Percentiles rank a stretch among this genome's conserved stretches.
These are phyloP conservation scores for Calliopum simillimum DNA, from an alignment of 2,888 invertebrate genomes.

Conservation along the genomic window DNA sequence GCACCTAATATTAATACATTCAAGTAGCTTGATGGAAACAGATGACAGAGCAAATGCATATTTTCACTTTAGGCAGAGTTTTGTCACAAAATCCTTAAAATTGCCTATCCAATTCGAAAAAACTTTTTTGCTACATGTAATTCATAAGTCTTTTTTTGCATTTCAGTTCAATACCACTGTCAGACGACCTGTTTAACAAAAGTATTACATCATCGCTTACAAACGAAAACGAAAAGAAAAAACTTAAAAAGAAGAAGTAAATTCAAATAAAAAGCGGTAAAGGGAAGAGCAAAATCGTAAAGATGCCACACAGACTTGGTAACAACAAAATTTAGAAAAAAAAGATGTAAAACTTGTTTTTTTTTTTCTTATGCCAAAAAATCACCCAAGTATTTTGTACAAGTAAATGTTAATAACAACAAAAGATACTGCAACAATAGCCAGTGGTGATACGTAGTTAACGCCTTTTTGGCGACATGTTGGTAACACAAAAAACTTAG, in stretches of 20 bases:
- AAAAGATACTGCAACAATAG: neutral
- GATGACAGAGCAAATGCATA: no score
- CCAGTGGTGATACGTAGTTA: conserved; percentile 9
- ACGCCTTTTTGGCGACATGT: conserved; percentile 31
- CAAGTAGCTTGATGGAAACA: no score
- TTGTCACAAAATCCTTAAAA: no score
- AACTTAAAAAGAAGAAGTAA: neutral
- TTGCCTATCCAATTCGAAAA: no score
- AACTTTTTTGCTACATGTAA: no score
- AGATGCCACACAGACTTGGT: conserved; percentile 18
- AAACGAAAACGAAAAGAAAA: neutral
- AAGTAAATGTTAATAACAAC: conserved; percentile 11
- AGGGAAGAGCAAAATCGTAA: neutral
- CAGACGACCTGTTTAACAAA: neutral
- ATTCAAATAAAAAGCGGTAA: neutral
- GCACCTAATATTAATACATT: no score
- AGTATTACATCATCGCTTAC: conserved; percentile 1
- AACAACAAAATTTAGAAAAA: conserved; percentile 6
- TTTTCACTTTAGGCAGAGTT: no score
- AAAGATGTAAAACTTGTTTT: conserved; percentile 12
- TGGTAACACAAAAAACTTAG: conserved; percentile 52
- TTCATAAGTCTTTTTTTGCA: no score
- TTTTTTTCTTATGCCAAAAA: neutral
- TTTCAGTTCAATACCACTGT: no score
- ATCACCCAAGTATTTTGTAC: conserved; percentile 24